phyloP scores from a whole-genome alignment of 2,113 vertebrate species.

The Bos taurus region DNA sequence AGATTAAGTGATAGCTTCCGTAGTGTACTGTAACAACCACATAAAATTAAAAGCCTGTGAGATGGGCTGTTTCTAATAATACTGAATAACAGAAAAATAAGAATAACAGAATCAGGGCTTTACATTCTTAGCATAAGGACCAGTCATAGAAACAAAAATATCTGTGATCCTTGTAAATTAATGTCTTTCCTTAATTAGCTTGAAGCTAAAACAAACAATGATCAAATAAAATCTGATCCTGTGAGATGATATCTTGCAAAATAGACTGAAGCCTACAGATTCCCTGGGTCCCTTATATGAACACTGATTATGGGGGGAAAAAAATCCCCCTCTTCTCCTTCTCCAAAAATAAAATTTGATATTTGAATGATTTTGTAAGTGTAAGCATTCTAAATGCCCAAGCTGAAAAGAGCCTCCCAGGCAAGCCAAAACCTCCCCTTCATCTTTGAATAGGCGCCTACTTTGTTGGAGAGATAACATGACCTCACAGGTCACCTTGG shows the following conservation, averaged over 20 bases:
- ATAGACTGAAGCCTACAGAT: neutral
- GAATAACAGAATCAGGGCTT: neutral
- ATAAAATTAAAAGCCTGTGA: neutral
- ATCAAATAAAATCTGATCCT: neutral
- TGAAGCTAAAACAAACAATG: neutral
- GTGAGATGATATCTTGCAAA: neutral
- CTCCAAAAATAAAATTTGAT: neutral
- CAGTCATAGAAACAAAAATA: neutral
- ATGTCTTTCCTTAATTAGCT: neutral
- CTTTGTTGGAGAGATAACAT: neutral
- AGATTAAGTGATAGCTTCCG: neutral
- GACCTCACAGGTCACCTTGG: neutral
- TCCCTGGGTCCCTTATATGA: neutral
- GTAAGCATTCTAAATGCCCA: neutral
- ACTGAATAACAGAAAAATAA: neutral
- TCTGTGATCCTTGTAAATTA: neutral
- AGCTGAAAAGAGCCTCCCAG: neutral
- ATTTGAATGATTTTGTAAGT: neutral
- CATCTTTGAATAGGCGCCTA: neutral
- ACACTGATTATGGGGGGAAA: neutral
- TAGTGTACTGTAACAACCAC: neutral
- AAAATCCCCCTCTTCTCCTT: neutral
- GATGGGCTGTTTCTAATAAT: neutral
- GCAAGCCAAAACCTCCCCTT: neutral
- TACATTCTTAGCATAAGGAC: neutral